phyloP scores from a whole-genome alignment of 1,140 invertebrate species.

The Tetragnatha versicolor region DNA sequence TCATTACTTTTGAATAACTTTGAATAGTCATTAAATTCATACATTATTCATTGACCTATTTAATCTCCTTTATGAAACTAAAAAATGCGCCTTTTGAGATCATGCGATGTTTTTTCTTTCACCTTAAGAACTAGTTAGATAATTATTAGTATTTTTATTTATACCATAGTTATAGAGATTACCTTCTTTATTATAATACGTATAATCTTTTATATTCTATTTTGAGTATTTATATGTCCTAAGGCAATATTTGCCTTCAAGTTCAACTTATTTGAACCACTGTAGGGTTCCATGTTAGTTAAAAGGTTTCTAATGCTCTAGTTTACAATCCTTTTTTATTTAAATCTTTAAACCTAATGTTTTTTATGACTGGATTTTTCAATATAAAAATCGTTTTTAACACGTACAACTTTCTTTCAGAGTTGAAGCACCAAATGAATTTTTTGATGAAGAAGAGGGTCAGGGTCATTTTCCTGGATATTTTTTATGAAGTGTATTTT shows the following conservation, averaged over 20 bases:
- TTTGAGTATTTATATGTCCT: no score
- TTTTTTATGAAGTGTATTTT: no score
- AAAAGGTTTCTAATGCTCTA: no score
- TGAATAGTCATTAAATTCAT: slow-evolving; percentile 45
- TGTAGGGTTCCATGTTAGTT: not conserved
- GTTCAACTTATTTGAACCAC: not conserved
- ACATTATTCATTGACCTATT: not conserved
- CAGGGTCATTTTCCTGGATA: no score
- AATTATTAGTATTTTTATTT: not conserved
- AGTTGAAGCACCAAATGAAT: slow-evolving; percentile 89
- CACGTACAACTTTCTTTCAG: slow-evolving; percentile 63
- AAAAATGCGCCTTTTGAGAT: not conserved
- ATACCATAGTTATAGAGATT: not conserved
- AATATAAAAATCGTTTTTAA: not conserved
- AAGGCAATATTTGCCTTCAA: not conserved
- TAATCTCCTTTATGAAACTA: not conserved
- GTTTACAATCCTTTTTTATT: no score
- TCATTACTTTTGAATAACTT: not conserved
- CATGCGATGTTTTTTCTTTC: not conserved
- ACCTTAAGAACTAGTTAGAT: not conserved
- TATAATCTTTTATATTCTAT: no score
- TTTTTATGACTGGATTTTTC: not conserved
- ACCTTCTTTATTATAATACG: no score
- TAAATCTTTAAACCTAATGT: no score
- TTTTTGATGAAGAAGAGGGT: slow-evolving; percentile 84